Evolutionary conservation across 2,797 vertebrate species (phyloP).

Genomic region (Chanos chanos): DNA sequence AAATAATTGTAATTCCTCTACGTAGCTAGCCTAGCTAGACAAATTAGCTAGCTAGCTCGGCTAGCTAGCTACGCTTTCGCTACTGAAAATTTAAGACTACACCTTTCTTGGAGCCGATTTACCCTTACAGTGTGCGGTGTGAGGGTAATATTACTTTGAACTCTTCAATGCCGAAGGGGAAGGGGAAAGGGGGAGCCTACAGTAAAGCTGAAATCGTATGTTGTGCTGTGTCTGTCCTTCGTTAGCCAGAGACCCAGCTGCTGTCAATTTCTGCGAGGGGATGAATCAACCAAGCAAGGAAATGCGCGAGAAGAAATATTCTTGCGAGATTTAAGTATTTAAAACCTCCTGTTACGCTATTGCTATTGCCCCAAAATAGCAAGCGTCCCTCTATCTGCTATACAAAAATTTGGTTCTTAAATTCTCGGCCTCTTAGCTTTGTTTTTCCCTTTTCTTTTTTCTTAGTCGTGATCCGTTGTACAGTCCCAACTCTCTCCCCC

Average conservation of each 20-base stretch:
- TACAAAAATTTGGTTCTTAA: slow-evolving; percentile 47
- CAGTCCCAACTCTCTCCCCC: slow-evolving; percentile 56
- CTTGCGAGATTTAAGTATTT: neutral
- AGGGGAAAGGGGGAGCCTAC: slow-evolving; percentile 42
- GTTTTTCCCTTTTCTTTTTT: slow-evolving; percentile 24
- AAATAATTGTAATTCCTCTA: slow-evolving; percentile 47
- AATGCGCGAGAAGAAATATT: slow-evolving; percentile 8
- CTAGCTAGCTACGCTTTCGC: slow-evolving; percentile 56
- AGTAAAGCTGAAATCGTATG: slow-evolving; percentile 38
- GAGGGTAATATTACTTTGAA: slow-evolving; percentile 7
- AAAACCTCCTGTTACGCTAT: neutral
- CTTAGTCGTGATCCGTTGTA: slow-evolving; percentile 60
- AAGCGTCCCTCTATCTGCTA: too few relatives aligned
- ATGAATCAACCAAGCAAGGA: slow-evolving; percentile 32
- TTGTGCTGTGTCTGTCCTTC: slow-evolving; percentile 41
- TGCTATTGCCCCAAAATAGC: too few relatives aligned
- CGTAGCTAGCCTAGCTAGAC: slow-evolving; percentile 54
- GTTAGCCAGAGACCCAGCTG: slow-evolving; percentile 49
- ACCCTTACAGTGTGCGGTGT: slow-evolving; percentile 18
- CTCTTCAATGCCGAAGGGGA: slow-evolving; percentile 23
- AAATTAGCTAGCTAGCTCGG: slow-evolving; percentile 41
- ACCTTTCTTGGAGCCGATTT: slow-evolving; percentile 28
- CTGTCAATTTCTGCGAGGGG: slow-evolving; percentile 53
- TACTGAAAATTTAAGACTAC: slow-evolving; percentile 42
- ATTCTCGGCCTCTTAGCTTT: slow-evolving; percentile 53